phyloP scores from a whole-genome alignment of 2,797 vertebrate genomes.

The Kryptolebias ocellatus region DNA sequence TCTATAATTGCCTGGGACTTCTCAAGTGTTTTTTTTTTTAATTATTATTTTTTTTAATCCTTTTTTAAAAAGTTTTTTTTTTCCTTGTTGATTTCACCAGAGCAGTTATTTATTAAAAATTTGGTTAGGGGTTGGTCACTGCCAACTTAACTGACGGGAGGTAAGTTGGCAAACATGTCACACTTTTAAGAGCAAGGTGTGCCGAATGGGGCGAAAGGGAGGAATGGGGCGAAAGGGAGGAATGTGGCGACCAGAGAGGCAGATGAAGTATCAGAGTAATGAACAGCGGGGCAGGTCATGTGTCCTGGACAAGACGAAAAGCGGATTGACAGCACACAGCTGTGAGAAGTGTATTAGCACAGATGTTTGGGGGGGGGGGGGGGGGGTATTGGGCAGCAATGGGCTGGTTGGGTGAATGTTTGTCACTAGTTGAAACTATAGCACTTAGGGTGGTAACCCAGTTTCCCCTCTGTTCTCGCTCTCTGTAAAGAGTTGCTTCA shows the following conservation, averaged over 20 bases:
- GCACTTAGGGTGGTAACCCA: conserved; percentile 78
- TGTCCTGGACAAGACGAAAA: conserved; percentile 61
- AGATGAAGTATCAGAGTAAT: conserved; percentile 70
- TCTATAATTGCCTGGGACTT: conserved; percentile 69
- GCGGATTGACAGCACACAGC: conserved; percentile 74
- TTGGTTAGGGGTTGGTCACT: conserved; percentile 53
- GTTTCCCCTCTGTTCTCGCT: conserved; percentile 65
- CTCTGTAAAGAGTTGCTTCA: conserved; percentile 50
- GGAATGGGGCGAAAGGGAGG: conserved; percentile 50
- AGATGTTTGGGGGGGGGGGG: conserved; percentile 49
- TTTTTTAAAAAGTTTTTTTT: conserved; percentile 30
- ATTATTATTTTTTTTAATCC: conserved; percentile 13
- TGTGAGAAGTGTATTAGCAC: conserved; percentile 76
- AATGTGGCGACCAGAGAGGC: conserved; percentile 55
- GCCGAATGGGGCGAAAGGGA: conserved; percentile 40
- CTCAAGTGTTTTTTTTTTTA: conserved; percentile 45
- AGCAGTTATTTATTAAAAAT: conserved; percentile 45
- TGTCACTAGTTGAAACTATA: conserved; percentile 78
- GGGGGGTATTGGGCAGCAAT: conserved; percentile 54
- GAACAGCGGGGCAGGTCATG: conserved; percentile 57
- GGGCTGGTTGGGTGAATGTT: conserved; percentile 73
- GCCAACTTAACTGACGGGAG: conserved; percentile 62
- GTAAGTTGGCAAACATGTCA: conserved; percentile 70
- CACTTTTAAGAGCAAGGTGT: conserved; percentile 60
- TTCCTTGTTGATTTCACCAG: conserved; percentile 30